Evolutionary conservation across 2,113 vertebrate genomes (phyloP).

Genomic region (Pantherophis guttatus): DNA sequence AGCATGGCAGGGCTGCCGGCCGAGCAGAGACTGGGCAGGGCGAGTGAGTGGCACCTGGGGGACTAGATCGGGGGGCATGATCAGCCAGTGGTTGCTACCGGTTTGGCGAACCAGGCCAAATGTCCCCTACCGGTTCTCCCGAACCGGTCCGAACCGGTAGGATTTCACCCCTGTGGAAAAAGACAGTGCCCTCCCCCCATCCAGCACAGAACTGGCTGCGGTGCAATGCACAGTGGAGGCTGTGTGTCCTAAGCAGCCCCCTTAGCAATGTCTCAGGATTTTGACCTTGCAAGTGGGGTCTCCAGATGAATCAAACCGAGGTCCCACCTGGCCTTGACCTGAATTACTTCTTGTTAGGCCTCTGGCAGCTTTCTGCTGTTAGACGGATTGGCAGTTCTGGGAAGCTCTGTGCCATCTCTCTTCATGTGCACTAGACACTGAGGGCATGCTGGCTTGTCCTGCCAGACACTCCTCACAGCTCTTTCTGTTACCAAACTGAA

Average conservation of each 20-base stretch:
- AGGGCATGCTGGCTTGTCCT: not conserved
- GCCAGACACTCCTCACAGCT: not conserved
- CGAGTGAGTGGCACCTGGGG: fast-evolving
- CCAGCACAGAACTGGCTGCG: not conserved
- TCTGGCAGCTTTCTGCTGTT: not conserved
- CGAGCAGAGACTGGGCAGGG: no score
- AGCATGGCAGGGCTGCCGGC: no score
- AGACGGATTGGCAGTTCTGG: no score
- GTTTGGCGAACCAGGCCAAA: no score
- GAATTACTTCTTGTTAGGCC: not conserved
- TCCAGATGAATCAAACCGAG: not conserved
- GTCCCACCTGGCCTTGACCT: not conserved
- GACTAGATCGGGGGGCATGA: no score
- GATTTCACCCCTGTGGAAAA: not conserved
- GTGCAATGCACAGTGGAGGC: not conserved
- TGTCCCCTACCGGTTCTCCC: no score
- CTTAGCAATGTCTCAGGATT: not conserved
- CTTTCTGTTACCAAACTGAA: not conserved
- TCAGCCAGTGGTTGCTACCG: no score
- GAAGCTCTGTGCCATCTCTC: not conserved
- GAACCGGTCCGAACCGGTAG: no score
- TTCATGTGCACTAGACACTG: not conserved
- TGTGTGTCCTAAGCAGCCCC: not conserved
- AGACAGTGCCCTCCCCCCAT: not conserved
- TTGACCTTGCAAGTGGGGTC: not conserved